A percentile compares a stretch with the other conserved stretches of the same genome.
Conservation (phyloP, 2,797 vertebrate genomes). For the Aulostomus chinensis region DNA sequence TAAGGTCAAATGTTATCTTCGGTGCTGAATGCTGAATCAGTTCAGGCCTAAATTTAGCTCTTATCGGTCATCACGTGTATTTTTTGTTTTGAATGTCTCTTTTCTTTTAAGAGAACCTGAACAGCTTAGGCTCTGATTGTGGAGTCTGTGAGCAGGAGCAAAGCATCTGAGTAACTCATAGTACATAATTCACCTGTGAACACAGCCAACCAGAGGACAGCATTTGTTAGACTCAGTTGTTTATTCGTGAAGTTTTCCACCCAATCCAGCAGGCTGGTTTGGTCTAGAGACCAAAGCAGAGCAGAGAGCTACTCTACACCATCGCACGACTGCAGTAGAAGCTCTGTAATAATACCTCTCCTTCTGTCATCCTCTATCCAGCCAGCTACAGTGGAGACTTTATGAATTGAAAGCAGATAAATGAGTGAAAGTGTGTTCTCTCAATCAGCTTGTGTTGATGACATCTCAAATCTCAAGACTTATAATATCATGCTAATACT, state of each 20-base stretch:
- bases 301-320: conserved; percentile 41
- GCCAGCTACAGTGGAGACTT: conserved; percentile 82
- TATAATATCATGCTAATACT: no score
- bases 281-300: conserved; percentile 54
- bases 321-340: conserved; percentile 64
- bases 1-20: no score
- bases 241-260: neutral
- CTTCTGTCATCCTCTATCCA: conserved; percentile 97
- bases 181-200: no score
- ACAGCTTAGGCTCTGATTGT: neutral
- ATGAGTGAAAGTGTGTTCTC: conserved; percentile 18
- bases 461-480: neutral
- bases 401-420: conserved; percentile 46
- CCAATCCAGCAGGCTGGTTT: conserved; percentile 12
- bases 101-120: no score
- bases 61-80: no score
- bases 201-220: neutral
- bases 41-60: no score
- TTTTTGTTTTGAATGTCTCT: no score
- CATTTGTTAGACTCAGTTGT: neutral
- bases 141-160: neutral
- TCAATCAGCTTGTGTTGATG: conserved; percentile 7
- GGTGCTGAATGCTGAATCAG: no score
- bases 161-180: neutral
- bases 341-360: conserved; percentile 87